phyloP scores from a whole-genome alignment of 2,113 vertebrate genomes.

The Dasyurus viverrinus region DNA sequence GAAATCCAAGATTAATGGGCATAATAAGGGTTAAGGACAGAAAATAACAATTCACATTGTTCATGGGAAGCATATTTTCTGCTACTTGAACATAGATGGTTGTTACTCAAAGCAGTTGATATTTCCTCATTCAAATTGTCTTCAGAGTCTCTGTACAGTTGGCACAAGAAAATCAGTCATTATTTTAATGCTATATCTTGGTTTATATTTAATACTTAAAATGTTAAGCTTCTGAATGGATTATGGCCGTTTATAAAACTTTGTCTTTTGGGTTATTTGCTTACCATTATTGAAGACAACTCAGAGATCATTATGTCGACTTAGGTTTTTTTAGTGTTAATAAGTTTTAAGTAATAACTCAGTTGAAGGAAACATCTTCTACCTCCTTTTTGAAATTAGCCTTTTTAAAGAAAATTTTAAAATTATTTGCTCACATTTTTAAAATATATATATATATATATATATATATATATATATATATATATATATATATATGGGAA shows the following conservation, averaged over 20 bases:
- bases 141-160: not conserved
- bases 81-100: not conserved
- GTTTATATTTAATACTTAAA: not conserved
- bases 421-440: not conserved
- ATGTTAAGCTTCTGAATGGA: not conserved
- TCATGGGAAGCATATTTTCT: not conserved
- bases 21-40: not conserved
- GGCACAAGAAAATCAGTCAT: not conserved
- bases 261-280: not conserved
- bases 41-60: not conserved
- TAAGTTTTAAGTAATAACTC: not conserved
- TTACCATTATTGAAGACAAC: not conserved
- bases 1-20: not conserved
- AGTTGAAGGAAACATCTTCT: not conserved
- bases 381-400: not conserved
- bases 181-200: not conserved
- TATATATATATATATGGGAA: not conserved
- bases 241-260: not conserved
- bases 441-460: not conserved
- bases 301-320: not conserved
- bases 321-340: not conserved
- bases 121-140: not conserved
- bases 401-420: not conserved
- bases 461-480: too few species aligned
- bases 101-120: not conserved